phyloP scores from a whole-genome alignment of 2,113 vertebrate genomes.

The Myotis yumanensis region DNA sequence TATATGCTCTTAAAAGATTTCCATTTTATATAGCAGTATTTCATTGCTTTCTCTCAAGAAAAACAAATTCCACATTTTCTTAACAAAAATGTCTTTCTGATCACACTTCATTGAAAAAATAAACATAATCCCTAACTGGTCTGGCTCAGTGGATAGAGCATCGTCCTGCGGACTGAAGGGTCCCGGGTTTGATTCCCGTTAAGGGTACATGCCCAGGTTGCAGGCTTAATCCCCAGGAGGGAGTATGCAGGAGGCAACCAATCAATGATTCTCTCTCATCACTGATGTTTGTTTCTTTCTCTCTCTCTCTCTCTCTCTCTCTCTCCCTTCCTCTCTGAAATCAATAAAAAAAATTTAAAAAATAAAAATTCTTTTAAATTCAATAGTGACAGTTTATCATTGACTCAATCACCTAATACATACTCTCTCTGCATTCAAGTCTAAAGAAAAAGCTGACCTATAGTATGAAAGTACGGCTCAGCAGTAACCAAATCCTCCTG shows the following conservation, averaged over 20 bases:
- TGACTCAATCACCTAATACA: constrained; percentile 7
- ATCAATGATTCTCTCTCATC: too few species aligned
- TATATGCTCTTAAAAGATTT: constrained; percentile 19
- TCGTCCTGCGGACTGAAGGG: too few species aligned
- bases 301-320: too few species aligned
- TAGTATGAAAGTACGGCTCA: constrained; percentile 47
- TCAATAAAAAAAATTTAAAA: too few species aligned
- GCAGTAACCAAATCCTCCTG: constrained; percentile 10
- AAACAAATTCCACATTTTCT: constrained; percentile 48
- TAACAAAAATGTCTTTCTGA: constrained; percentile 46
- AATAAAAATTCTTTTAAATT: constrained; percentile 49
- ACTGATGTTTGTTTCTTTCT: too few species aligned
- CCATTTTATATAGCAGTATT: neutral
- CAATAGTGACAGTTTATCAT: constrained; percentile 52
- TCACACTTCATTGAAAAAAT: constrained; percentile 25
- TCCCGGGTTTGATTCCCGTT: too few species aligned
- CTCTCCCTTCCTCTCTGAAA: too few species aligned
- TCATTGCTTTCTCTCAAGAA: constrained; percentile 44
- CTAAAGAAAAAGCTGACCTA: constrained; percentile 22
- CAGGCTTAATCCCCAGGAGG: too few species aligned
- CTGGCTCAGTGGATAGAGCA: too few species aligned
- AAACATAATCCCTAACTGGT: neutral
- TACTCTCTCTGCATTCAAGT: neutral
- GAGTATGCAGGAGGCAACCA: too few species aligned
- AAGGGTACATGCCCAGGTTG: too few species aligned